Base-by-base conservation (phyloP, 92 coral and sea anemone species). In the Montipora capitata region DNA sequence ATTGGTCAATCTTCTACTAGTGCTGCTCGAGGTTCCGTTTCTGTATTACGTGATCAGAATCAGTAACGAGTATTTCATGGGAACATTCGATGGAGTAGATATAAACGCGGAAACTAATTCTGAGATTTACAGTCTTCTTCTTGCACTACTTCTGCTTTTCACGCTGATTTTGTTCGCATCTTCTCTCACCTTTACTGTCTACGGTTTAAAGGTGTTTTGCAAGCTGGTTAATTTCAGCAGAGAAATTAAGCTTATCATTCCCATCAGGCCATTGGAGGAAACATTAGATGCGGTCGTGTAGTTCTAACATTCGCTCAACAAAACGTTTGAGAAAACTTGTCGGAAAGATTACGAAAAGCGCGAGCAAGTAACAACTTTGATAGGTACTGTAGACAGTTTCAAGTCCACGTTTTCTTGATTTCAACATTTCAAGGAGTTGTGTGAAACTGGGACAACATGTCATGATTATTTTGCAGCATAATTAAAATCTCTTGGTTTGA, bases 21-120 rank as follows among this genome's bases (percentile, higher is more conserved):
- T 91, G 14, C 20, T 91, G 0, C 58, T 91, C 45, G 88, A 91
- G 63, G 38, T 91, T n/a, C 94, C 94, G 0, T 91, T 91, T 68
- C 81, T 91, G 2, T 87, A 81, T 72, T 91, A 87, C 78, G 88
- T 91, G 12, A 17, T 87, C 74, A 75, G 77, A 58, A n/a, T 81
- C 49, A 91, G 82, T 59, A 68, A 85, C 59, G 75, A 63, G 7
- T 87, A 81, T 56, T 91, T 91, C 64, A 5, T 18, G 51, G 18
- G 40, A 9, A 83, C 44, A 42, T 27, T n/a, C 1, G 40, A n/a
- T 13, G 44, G 14, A 9, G 54, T n/a, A 7, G 79, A 79, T 9
- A 15, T 65, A 14, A 83, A 20, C n/a, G 43, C 78, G 8, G 87
- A 72, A 35, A 9, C 27, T 2, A 11, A 7, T 2, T 6, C 75